Evolutionary conservation across 30 jellyfish, hydroid and myxozoan species (phyloP).

Genomic region (Mastigias papua): DNA sequence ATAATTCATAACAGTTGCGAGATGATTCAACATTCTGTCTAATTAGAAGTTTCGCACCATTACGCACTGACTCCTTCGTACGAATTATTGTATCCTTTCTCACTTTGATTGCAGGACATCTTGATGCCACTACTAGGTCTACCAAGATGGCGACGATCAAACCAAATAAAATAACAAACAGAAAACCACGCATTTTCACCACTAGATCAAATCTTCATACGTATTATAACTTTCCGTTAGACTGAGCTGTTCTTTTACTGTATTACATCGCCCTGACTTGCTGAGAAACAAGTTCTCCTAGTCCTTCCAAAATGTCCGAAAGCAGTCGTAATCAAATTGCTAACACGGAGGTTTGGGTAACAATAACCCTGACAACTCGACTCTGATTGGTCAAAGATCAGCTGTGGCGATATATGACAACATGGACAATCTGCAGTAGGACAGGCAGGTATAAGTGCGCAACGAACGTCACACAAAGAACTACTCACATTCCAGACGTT

Average conservation of each 20-base stretch:
- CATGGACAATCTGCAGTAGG: too few species aligned
- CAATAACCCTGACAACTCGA: conserved; percentile 3
- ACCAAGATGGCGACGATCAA: background rate
- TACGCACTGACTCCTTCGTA: conserved; percentile 66
- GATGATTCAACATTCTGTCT: conserved; percentile 72
- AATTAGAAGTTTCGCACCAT: conserved; percentile 65
- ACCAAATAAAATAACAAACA: background rate
- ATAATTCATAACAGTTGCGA: conserved; percentile 75
- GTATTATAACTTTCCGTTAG: background rate
- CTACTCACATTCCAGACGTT: too few species aligned
- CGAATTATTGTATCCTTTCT: conserved; percentile 75
- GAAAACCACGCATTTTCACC: background rate
- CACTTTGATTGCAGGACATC: conserved; percentile 75
- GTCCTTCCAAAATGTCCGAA: background rate
- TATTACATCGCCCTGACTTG: background rate
- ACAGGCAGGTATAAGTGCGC: too few species aligned
- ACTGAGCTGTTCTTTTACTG: background rate
- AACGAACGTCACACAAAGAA: too few species aligned
- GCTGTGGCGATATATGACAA: background rate
- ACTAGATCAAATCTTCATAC: background rate
- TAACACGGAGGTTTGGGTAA: conserved; percentile 21
- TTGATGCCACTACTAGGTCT: conserved; percentile 59
- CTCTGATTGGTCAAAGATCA: conserved; percentile 5
- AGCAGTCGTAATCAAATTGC: background rate
- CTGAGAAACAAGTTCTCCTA: background rate